Base-by-base conservation (phyloP, 2,797 vertebrate species). In the Spinus pinus region DNA sequence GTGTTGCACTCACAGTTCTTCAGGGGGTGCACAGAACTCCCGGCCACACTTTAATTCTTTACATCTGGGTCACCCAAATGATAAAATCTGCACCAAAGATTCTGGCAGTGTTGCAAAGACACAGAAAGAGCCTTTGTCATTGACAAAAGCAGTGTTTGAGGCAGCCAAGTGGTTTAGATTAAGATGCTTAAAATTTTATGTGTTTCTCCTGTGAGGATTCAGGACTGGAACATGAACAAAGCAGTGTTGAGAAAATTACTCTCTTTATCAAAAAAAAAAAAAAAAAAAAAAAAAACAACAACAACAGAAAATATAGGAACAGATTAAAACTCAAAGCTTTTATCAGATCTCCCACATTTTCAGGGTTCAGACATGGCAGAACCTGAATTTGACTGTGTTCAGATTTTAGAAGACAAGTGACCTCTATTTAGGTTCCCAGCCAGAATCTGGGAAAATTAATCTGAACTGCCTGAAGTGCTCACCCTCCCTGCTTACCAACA, bases 181-280 rank as follows among this genome's bases (percentile, higher is more conserved):
- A 83, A 81, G 51, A 91, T 89, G 44, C 41, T 91, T 87, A 69
- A 61, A 54, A 75, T 89, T 91, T 72, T 86, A 85, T 92, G 14
- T 70, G 57, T 37, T 75, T 93, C 92, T 91, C 83, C 66, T 88
- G 31, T 37, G 41, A 41, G 81, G 37, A 33, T 60, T 88, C 51
- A 50, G 41, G 60, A 70, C 37, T 81, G 91, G 95, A 94, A 94
- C 57, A 78, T 10, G 92, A 96, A 95, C 75, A 96, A 95, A 95
- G 91, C 21, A 93, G 7, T 4, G 2, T 0, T 86, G 82, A 90
- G 70, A 54, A 96, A 94, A 93, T 89, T 27, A 70, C 25, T 66
- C 46, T 23, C 4, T 86, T 73, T 53, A 82, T 66, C 4, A 4
- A 78, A 60, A 87, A 66, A 67, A 86, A 46, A 19, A 3, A 33